Conservation (phyloP, 2,113 vertebrate species). For the Cochlearius cochlearius region DNA sequence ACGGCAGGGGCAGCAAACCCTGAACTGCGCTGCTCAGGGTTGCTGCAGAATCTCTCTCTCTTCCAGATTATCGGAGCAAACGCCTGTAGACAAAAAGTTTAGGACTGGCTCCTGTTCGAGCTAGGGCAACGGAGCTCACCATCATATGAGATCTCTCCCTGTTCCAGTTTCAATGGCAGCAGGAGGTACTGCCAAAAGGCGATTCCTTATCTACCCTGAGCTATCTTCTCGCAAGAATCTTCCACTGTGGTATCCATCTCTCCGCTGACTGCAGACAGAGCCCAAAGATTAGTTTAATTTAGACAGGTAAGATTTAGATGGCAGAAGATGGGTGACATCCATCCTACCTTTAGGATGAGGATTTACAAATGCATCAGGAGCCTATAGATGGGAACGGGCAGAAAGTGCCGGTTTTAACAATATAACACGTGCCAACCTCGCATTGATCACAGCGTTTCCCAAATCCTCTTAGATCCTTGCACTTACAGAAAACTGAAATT, state of each 20-base stretch:
- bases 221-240: background rate
- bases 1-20: background rate
- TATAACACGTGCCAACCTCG: rapidly evolving
- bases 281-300: background rate
- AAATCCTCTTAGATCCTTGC: background rate
- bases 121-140: background rate
- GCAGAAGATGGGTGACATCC: background rate
- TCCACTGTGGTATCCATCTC: background rate
- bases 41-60: no score
- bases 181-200: background rate
- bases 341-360: background rate
- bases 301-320: background rate
- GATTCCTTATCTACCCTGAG: background rate
- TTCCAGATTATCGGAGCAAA: background rate
- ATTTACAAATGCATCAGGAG: background rate
- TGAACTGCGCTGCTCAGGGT: background rate
- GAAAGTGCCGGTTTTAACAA: background rate
- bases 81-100: background rate
- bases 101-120: background rate
- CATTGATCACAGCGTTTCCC: rapidly evolving
- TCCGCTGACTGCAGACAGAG: background rate
- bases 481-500: background rate
- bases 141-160: background rate
- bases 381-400: background rate
- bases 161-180: background rate